phyloP scores from a whole-genome alignment of 2,113 vertebrate genomes.

The Chaenogobius annularis region DNA sequence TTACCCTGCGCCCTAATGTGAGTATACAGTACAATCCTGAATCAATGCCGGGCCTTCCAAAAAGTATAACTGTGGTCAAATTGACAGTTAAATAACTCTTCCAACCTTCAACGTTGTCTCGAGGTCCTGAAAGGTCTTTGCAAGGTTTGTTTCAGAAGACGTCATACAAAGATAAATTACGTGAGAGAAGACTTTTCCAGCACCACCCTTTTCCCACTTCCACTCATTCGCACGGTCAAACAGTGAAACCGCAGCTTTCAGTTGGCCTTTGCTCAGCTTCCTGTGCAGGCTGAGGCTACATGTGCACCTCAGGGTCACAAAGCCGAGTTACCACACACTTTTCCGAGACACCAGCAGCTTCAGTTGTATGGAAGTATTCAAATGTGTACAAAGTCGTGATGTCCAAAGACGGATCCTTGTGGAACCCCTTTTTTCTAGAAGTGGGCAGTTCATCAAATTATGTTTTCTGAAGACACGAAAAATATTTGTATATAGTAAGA shows the following conservation, averaged over 20 bases:
- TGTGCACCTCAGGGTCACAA: slow-evolving; percentile 35
- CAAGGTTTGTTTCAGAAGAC: slow-evolving; percentile 19
- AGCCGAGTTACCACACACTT: slow-evolving; percentile 13
- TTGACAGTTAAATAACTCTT: too few species aligned
- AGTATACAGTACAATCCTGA: too few species aligned
- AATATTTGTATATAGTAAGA: too few species aligned
- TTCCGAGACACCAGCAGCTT: not conserved
- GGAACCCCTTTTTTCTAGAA: not conserved
- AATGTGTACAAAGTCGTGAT: not conserved
- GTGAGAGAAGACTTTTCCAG: slow-evolving; percentile 16
- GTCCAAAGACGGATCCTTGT: not conserved
- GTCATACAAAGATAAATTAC: slow-evolving; percentile 19
- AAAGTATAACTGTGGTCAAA: too few species aligned
- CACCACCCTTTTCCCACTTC: slow-evolving; percentile 25
- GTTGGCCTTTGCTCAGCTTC: slow-evolving; percentile 4
- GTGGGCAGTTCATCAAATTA: too few species aligned
- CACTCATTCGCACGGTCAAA: slow-evolving; percentile 25
- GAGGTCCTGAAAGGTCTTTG: not conserved
- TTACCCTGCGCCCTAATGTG: too few species aligned
- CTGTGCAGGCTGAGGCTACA: slow-evolving; percentile 33
- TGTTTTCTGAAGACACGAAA: too few species aligned
- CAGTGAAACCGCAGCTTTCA: slow-evolving; percentile 29
- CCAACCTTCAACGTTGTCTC: too few species aligned
- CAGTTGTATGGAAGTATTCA: not conserved
- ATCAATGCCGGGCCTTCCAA: too few species aligned